Evolutionary conservation across 2,113 vertebrate genomes (phyloP), one percentile per base, ranked within the genome.

Genomic region (Chamaetylas fuelleborni): DNA sequence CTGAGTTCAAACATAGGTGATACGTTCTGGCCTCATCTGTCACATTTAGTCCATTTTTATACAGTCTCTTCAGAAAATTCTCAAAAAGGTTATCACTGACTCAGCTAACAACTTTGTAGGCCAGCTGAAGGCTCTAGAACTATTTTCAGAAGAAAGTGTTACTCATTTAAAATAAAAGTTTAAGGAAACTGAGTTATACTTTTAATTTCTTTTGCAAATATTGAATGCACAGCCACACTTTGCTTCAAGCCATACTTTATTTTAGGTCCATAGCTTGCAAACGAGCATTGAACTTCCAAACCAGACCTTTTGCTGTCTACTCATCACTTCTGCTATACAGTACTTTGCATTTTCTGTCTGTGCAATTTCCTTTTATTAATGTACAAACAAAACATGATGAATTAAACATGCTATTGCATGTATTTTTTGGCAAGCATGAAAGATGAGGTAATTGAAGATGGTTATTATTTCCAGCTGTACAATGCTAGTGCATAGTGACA

Each of bases 341-440:
- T 50, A 74, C 58, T 95, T 86, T 61, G 33, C 43, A 94, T 82
- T 90, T 97, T 80, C 95, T 96, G 86, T 96, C 86, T 96, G 38
- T 95, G 84, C 90, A 88, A 95, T 97, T 97, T 97, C 92, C 91
- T 97, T 96, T 93, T 97, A 97, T 97, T 97, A 97, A 97, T 91
- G 94, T 96, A 94, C 91, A 97, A 97, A 94, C 92, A 97, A 97
- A 97, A 96, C 43, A 83, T 84, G 77, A 97, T 98, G 86, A 98
- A 98, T 98, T 97, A 98, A 98, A 97, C 91, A 97, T 96, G 67
- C 20, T 90, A 94, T 93, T 92, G 70, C 92, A 94, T 91, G 84
- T 82, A 94, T 85, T 97, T 97, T 97, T 97, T 94, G 97, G 96
- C 95, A 97, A 97, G 70, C 88, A 95, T 97, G 86, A 96, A 94